Percentiles rank a stretch among this genome's conserved stretches.
Evolutionary conservation across 2,797 vertebrate genomes (phyloP).

Genomic region (Halcyon chelicuti): DNA sequence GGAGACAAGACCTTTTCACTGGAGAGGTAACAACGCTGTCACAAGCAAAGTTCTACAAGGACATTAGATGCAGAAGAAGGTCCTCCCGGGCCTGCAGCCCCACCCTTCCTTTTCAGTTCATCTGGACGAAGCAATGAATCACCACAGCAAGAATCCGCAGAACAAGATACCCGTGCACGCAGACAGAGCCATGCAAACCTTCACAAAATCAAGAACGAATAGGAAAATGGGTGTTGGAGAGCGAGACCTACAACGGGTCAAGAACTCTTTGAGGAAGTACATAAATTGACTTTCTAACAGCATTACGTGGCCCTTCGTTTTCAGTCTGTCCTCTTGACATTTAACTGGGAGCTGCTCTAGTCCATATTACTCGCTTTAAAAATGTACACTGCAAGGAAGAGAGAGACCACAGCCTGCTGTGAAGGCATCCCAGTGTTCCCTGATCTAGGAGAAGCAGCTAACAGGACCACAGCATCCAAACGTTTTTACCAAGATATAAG

Average conservation of each 20-base stretch:
- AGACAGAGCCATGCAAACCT: background rate
- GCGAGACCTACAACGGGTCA: background rate
- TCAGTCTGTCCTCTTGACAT: background rate
- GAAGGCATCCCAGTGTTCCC: background rate
- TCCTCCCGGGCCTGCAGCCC: background rate
- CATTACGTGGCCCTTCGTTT: background rate
- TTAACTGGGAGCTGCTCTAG: background rate
- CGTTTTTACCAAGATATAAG: background rate
- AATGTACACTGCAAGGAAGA: background rate
- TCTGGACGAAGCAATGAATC: background rate
- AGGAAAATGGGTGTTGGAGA: background rate
- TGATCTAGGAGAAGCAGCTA: background rate
- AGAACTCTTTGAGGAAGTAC: background rate
- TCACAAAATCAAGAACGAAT: background rate
- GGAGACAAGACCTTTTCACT: background rate
- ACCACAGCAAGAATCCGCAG: background rate
- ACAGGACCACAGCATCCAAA: background rate
- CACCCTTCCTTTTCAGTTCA: background rate
- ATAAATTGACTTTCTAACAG: background rate
- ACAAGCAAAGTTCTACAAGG: background rate
- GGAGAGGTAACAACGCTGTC: background rate
- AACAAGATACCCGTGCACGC: background rate
- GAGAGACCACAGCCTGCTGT: background rate
- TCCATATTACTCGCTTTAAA: background rate
- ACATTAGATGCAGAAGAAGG: background rate